These are phyloP conservation scores for Hemicentrotus pulcherrimus DNA, from an alignment of 35 echinoderm and acorn worm genomes.

Conservation along the genomic window DNA sequence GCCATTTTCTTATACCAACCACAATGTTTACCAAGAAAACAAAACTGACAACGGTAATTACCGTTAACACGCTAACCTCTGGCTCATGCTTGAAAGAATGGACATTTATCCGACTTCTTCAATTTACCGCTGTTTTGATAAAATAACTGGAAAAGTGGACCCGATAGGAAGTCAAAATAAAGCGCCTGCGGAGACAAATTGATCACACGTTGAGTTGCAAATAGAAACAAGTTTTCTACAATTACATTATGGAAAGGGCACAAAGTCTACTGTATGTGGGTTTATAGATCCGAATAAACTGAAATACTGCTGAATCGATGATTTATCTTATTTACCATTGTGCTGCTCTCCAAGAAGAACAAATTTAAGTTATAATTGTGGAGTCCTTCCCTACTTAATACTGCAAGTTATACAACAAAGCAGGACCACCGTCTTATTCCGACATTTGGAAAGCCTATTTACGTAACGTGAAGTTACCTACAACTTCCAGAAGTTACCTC, in stretches of 20 bases:
- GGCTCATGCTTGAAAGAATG: background rate
- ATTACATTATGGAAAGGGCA: constrained; percentile 23
- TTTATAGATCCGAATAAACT: background rate
- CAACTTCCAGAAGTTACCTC: background rate
- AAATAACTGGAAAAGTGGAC: constrained; percentile 26
- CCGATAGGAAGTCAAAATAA: background rate
- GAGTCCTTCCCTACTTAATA: background rate
- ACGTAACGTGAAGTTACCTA: background rate
- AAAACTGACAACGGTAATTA: background rate
- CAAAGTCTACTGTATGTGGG: background rate
- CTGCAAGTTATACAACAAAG: background rate
- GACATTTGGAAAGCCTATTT: background rate
- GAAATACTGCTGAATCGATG: background rate
- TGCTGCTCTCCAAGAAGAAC: background rate
- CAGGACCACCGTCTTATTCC: background rate
- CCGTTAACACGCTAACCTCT: background rate
- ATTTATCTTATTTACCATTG: background rate
- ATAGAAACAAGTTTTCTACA: constrained; percentile 29
- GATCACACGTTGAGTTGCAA: constrained; percentile 27
- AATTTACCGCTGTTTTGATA: background rate
- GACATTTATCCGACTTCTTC: constrained; percentile 1
- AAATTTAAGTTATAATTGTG: background rate
- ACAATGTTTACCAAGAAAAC: background rate
- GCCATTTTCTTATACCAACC: background rate
- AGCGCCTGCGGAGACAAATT: background rate